Percentiles rank a stretch among this genome's conserved stretches.
phyloP scores from a whole-genome alignment of 2,888 invertebrate genomes.

The Drosophila nigricruria region DNA sequence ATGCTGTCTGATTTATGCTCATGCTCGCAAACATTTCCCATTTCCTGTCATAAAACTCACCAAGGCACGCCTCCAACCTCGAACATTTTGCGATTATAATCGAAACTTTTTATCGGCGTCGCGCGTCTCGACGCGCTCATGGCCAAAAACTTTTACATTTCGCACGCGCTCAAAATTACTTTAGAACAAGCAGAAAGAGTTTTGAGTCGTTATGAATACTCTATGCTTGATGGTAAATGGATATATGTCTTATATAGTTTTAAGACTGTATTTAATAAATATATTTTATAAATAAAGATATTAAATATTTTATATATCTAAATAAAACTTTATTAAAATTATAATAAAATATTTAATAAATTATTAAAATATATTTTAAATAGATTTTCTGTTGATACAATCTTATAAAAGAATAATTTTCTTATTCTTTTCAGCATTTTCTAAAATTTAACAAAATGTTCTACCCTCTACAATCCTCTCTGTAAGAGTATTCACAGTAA shows the following conservation, averaged over 20 bases:
- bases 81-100: slow-evolving; percentile 67
- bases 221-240: neutral
- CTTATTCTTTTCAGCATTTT: neutral
- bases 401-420: neutral
- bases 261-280: neutral
- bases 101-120: slow-evolving; percentile 73
- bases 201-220: neutral
- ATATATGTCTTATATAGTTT: too few species aligned
- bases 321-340: neutral
- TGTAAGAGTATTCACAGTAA: neutral
- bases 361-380: neutral
- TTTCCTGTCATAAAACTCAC: slow-evolving; percentile 43
- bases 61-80: slow-evolving; percentile 15
- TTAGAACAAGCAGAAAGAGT: slow-evolving; percentile 26
- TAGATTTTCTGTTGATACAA: neutral
- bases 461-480: neutral
- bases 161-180: slow-evolving; percentile 76
- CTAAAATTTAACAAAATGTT: neutral
- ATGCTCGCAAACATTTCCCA: slow-evolving; percentile 51
- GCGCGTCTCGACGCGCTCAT: slow-evolving; percentile 39
- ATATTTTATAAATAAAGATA: too few species aligned
- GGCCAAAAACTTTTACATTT: slow-evolving; percentile 71
- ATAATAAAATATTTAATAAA: neutral
- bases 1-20: slow-evolving; percentile 40
- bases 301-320: neutral